Conservation (phyloP, 2,113 vertebrate genomes). For the Catharus minimus region DNA sequence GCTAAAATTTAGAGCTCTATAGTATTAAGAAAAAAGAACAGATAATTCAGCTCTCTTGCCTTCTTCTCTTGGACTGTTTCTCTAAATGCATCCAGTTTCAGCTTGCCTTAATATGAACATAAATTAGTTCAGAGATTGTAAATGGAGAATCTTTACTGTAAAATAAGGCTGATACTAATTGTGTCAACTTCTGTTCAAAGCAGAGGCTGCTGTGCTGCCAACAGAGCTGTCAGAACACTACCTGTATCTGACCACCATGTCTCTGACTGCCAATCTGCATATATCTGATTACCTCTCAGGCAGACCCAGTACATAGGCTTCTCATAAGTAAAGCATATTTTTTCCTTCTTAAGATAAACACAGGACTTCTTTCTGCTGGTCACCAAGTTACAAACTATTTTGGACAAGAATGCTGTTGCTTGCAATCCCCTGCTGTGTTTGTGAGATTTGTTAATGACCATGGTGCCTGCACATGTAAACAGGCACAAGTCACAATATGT, state of each 20-base stretch:
- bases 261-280: background rate
- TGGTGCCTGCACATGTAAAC: background rate
- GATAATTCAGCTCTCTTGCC: background rate
- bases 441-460: background rate
- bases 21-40: background rate
- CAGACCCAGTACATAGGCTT: background rate
- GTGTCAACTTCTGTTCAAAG: background rate
- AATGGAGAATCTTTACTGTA: background rate
- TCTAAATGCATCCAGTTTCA: background rate
- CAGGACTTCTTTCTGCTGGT: background rate
- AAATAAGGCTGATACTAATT: background rate
- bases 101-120: background rate
- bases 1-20: background rate
- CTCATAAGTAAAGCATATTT: background rate
- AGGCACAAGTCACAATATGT: background rate
- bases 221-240: background rate
- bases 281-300: background rate
- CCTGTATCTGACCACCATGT: background rate
- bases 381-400: background rate
- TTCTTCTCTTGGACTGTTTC: background rate
- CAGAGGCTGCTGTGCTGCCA: background rate
- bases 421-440: background rate
- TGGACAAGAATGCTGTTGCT: background rate
- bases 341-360: background rate
- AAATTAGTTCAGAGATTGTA: background rate